Percentiles rank a stretch among this genome's conserved stretches.
Conservation (phyloP, 1,140 invertebrate genomes). For the Bombyx mandarina region DNA sequence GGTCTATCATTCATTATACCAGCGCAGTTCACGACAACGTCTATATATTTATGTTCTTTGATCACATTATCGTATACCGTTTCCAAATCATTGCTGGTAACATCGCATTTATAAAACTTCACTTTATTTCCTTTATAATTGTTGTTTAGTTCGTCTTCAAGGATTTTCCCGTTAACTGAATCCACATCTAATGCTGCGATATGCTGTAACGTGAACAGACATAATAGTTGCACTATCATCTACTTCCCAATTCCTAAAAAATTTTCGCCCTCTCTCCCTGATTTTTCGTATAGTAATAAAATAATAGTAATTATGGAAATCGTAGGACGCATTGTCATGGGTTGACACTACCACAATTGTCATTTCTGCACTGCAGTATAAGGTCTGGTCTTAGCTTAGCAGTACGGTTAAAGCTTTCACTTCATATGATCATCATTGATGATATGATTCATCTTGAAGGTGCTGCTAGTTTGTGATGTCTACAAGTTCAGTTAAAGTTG, state of each 20-base stretch:
- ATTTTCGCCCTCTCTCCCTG: too few relatives aligned
- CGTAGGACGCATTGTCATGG: too few relatives aligned
- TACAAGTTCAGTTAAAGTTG: background rate
- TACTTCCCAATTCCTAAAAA: too few relatives aligned
- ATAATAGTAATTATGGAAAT: too few relatives aligned
- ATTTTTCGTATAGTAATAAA: too few relatives aligned
- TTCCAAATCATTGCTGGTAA: slow-evolving; percentile 20
- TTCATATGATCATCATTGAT: too few relatives aligned
- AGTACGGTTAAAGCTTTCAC: too few relatives aligned
- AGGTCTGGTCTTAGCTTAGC: too few relatives aligned
- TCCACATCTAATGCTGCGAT: slow-evolving; percentile 25
- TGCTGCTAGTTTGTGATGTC: background rate
- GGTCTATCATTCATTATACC: slow-evolving; percentile 47
- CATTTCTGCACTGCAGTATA: too few relatives aligned
- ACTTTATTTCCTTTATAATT: slow-evolving; percentile 20
- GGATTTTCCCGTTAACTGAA: slow-evolving; percentile 9
- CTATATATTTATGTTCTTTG: slow-evolving; percentile 69
- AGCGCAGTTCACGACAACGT: slow-evolving; percentile 77
- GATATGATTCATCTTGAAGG: background rate
- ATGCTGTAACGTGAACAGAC: slow-evolving; percentile 14
- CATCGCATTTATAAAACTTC: slow-evolving; percentile 25
- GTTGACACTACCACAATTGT: too few relatives aligned
- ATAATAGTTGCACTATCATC: too few relatives aligned
- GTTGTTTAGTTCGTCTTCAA: slow-evolving; percentile 18
- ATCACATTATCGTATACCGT: slow-evolving; percentile 14